A percentile compares a stretch with the other conserved stretches of the same genome.
Conservation (phyloP, 2,113 vertebrate genomes). For the Ibidorhyncha struthersii region DNA sequence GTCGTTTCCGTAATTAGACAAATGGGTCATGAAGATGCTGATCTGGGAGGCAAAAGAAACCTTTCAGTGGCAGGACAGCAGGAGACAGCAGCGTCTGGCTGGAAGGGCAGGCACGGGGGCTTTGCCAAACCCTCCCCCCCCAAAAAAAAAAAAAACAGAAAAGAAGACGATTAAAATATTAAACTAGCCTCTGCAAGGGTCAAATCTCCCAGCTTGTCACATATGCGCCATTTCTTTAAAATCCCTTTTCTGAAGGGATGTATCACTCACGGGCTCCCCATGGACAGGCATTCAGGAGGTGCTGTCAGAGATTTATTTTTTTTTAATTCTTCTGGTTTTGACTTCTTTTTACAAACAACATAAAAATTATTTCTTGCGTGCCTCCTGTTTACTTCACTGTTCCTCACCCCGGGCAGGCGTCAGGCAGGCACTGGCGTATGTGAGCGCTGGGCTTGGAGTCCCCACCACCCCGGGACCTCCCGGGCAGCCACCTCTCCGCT, state of each 20-base stretch:
- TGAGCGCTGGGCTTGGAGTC: fast-evolving
- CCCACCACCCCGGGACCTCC: no score
- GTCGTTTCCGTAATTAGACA: slow-evolving; percentile 98
- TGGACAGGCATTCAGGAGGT: not conserved
- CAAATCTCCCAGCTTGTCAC: not conserved
- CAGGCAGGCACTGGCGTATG: fast-evolving
- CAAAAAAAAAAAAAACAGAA: no score
- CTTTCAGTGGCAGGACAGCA: not conserved
- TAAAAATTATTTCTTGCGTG: not conserved
- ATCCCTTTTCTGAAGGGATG: not conserved
- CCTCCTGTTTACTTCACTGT: not conserved
- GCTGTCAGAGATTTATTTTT: not conserved
- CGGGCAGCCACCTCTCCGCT: fast-evolving
- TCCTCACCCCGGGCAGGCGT: not conserved
- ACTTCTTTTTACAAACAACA: not conserved
- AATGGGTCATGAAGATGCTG: slow-evolving; percentile 99
- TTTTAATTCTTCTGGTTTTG: not conserved
- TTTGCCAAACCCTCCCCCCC: not conserved
- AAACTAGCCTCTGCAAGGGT: not conserved
- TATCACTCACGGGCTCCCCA: not conserved
- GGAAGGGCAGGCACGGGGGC: not conserved
- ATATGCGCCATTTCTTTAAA: not conserved
- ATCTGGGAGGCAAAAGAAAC: slow-evolving; percentile 79
- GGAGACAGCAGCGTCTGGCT: not conserved
- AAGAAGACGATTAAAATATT: not conserved